Evolutionary conservation across 2,113 vertebrate genomes (phyloP).

Genomic region (Caretta caretta): DNA sequence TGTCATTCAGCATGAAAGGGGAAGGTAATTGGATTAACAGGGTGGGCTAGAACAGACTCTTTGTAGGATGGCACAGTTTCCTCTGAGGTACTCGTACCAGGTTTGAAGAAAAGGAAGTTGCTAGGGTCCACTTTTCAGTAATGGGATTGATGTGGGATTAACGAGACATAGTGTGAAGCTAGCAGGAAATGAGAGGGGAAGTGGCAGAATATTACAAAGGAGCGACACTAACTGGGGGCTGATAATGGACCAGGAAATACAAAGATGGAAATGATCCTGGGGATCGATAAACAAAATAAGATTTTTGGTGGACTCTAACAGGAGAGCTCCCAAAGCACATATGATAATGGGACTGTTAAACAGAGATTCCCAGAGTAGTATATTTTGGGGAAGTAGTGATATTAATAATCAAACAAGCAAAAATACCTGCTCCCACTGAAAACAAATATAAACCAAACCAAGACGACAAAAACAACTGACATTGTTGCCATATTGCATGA

Average conservation of each 20-base stretch:
- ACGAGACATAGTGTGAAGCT: background rate
- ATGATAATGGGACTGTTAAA: background rate
- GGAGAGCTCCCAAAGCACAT: background rate
- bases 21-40: background rate
- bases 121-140: background rate
- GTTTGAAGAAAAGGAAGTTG: background rate
- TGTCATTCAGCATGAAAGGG: background rate
- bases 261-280: background rate
- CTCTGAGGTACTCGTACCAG: background rate
- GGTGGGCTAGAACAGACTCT: background rate
- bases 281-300: background rate
- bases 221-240: background rate
- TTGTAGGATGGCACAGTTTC: background rate
- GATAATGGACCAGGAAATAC: background rate
- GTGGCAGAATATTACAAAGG: background rate
- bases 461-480: background rate
- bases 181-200: background rate
- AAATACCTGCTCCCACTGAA: background rate
- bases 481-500: background rate
- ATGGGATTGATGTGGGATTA: background rate
- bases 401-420: background rate
- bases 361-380: background rate
- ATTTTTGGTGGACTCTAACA: background rate
- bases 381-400: background rate
- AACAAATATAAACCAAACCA: background rate